Conservation (phyloP, 2,113 vertebrate genomes). For the Zosterops lateralis region DNA sequence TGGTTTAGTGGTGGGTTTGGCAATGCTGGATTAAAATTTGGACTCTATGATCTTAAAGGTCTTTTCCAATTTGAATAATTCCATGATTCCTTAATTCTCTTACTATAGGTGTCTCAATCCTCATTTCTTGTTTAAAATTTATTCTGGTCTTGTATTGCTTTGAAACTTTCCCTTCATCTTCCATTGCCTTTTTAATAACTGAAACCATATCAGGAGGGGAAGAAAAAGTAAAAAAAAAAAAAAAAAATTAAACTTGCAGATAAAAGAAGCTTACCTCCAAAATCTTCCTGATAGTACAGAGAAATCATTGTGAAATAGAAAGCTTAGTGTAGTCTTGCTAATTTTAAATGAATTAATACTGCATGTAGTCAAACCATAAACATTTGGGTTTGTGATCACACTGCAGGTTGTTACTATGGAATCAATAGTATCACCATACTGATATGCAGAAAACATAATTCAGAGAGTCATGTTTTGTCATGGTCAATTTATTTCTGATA, state of each 20-base stretch:
- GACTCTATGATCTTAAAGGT: neutral
- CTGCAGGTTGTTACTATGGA: constrained; percentile 15
- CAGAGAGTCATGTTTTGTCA: neutral
- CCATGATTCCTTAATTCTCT: neutral
- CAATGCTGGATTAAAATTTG: neutral
- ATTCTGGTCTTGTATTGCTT: constrained; percentile 14
- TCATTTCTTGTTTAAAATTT: constrained; percentile 43
- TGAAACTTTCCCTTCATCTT: constrained; percentile 30
- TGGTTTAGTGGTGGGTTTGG: neutral
- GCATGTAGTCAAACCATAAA: constrained; percentile 49
- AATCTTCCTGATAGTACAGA: constrained; percentile 51
- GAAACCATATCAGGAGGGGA: constrained; percentile 12
- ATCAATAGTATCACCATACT: constrained; percentile 7
- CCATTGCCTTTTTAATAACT: constrained; percentile 61
- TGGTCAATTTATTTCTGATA: neutral
- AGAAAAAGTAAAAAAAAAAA: neutral
- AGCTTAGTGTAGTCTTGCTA: constrained; percentile 52
- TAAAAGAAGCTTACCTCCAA: constrained; percentile 61
- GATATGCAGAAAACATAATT: neutral
- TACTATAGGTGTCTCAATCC: constrained; percentile 11
- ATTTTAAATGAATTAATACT: constrained; percentile 70
- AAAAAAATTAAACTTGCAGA: constrained; percentile 50
- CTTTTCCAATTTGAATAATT: neutral
- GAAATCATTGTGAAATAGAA: constrained; percentile 62
- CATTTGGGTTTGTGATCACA: constrained; percentile 52